Evolutionary conservation across 1,140 invertebrate species (phyloP), one percentile per base, ranked within the genome.

Genomic region (Babylonia areolata): DNA sequence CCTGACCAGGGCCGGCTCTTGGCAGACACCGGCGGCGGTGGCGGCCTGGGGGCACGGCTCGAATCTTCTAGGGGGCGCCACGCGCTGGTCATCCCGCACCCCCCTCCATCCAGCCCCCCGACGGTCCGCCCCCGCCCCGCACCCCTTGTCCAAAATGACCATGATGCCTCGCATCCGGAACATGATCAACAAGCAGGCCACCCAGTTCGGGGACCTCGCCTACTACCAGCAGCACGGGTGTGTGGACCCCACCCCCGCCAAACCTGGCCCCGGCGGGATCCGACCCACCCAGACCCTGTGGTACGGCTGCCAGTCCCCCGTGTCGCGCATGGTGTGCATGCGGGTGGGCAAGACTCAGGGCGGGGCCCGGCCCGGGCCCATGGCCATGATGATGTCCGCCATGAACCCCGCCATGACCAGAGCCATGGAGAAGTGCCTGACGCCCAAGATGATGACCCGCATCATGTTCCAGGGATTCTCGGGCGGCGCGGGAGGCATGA

Each of bases 191-290:
- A 39, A 40, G 75, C 75, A 77, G 20, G 75, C 75, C 75, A 77
- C 37, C 37, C 75, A 77, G 75, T 77, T 77, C 75, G 75, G 75
- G 75, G 75, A 77, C 75, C 11, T 77, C 37, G 75, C 75, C 75
- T 77, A 77, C 75, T 77, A 77, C 37, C 11, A 39, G 75, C 75
- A 77, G 75, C 75, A 77, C 75, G 75, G 75, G 28, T 77, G 75
- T 40, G 28, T 77, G 11, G 75, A 77, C 37, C 75, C 75, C 35
- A 77, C 75, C 37, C 73, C 75, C 20, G 28, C 12, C 2, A 28
- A 17, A 35, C 15, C 75, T 15, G 35, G 35, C 20, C 35, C 75
- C 23, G 75, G 75, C 2, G 75, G 75, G 20, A 77, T 77, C 75
- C 35, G 75, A 11, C 39, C 75, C 75, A 77, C 75, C 12, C 75